Evolutionary conservation across 2,113 vertebrate genomes (phyloP).

Genomic region (Kryptolebias marmoratus): DNA sequence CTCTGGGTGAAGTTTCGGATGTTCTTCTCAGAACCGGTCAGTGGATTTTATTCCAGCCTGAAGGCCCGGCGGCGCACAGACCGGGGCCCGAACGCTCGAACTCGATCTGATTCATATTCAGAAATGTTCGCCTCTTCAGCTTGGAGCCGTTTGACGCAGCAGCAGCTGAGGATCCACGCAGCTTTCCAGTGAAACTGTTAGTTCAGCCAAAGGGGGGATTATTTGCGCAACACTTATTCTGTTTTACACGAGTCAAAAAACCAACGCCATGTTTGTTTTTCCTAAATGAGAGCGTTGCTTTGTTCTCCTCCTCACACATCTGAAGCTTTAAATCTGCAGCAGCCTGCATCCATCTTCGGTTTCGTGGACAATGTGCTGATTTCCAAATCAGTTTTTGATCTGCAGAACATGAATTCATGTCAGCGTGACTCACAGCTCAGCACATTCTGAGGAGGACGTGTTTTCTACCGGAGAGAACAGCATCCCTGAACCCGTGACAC

Average conservation of each 20-base stretch:
- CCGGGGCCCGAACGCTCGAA: background rate
- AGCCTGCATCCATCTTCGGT: too few relatives aligned
- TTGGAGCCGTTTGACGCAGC: background rate
- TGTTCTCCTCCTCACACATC: too few relatives aligned
- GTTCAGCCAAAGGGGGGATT: background rate
- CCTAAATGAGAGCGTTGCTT: too few relatives aligned
- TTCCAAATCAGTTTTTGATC: constrained; percentile 19
- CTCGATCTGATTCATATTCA: constrained; percentile 10
- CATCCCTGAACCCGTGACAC: background rate
- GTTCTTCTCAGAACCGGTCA: background rate
- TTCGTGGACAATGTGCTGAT: background rate
- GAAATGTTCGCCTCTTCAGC: background rate
- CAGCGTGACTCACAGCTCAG: constrained; percentile 7
- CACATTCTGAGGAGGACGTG: background rate
- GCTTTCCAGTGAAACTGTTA: background rate
- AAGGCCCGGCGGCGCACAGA: background rate
- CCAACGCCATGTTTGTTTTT: background rate
- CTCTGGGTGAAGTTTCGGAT: background rate
- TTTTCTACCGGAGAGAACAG: too few relatives aligned
- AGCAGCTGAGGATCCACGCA: background rate
- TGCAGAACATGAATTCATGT: background rate
- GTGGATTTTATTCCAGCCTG: background rate
- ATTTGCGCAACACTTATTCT: background rate
- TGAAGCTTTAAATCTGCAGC: too few relatives aligned
- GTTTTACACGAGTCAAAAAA: background rate